Percentiles rank a stretch among this genome's conserved stretches.
Evolutionary conservation across 2,113 vertebrate species (phyloP).

Genomic region (Dicentrarchus labrax): DNA sequence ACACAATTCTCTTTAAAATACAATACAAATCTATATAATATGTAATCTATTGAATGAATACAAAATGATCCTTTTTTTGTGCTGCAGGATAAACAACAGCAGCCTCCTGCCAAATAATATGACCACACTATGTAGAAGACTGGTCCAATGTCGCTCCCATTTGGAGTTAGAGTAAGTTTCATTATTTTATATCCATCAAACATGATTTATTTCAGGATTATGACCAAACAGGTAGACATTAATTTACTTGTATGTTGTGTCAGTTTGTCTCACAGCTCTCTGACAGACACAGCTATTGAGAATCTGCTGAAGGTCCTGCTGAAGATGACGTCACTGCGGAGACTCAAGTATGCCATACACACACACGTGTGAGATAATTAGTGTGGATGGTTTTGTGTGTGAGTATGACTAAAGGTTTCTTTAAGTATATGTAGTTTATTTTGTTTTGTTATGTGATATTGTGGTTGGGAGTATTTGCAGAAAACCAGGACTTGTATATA

Average conservation of each 20-base stretch:
- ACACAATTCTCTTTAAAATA: too few relatives aligned
- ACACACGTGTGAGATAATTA: neutral
- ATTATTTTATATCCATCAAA: neutral
- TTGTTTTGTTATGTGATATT: too few relatives aligned
- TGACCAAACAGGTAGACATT: neutral
- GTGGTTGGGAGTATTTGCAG: too few relatives aligned
- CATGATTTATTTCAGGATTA: neutral
- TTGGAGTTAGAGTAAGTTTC: slow-evolving; percentile 88
- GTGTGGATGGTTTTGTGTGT: neutral
- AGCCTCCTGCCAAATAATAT: slow-evolving; percentile 73
- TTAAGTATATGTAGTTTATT: too few relatives aligned
- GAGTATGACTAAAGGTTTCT: too few relatives aligned
- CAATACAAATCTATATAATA: too few relatives aligned
- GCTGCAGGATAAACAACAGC: slow-evolving; percentile 85
- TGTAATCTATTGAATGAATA: too few relatives aligned
- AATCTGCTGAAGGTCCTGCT: slow-evolving; percentile 82
- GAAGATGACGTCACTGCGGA: slow-evolving; percentile 77
- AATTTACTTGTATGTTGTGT: slow-evolving; percentile 10
- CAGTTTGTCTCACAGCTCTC: slow-evolving; percentile 85
- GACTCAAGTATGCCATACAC: slow-evolving; percentile 84
- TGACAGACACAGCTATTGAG: slow-evolving; percentile 81
- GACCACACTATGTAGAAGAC: slow-evolving; percentile 76
- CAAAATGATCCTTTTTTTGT: neutral
- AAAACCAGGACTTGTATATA: too few relatives aligned
- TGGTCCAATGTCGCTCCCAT: slow-evolving; percentile 76